Conservation (phyloP, 2,797 vertebrate species). For the Psittacula derbiana region DNA sequence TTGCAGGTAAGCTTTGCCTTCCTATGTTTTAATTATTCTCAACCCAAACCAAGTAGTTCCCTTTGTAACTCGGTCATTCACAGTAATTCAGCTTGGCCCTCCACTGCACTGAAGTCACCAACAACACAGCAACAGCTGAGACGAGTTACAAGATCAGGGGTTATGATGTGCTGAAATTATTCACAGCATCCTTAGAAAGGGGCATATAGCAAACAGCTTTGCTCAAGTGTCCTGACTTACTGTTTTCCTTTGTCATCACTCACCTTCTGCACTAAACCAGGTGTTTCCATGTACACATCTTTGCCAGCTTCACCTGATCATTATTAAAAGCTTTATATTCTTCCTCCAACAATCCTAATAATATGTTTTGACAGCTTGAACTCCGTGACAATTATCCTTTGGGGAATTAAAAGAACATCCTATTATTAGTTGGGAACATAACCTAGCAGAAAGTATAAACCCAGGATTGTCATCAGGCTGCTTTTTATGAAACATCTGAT, state of each 20-base stretch:
- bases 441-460: not conserved
- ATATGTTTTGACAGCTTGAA: conserved; percentile 10
- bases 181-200: not conserved
- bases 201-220: not conserved
- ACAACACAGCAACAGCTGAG: not conserved
- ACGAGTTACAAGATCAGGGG: not conserved
- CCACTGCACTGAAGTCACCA: not conserved
- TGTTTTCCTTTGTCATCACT: not conserved
- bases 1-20: not conserved
- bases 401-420: not conserved
- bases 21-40: not conserved
- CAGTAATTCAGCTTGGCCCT: not conserved
- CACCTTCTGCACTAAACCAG: not conserved
- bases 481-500: not conserved
- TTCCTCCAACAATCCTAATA: not conserved
- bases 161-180: not conserved
- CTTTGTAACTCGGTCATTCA: not conserved
- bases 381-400: not conserved
- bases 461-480: not conserved
- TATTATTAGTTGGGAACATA: not conserved
- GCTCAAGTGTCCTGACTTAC: not conserved
- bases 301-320: not conserved
- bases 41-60: not conserved
- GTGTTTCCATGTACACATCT: not conserved
- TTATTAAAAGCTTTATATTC: conserved; percentile 1